These are phyloP conservation scores for Metridium senile DNA, from an alignment of 92 coral and sea anemone species.

Conservation along the genomic window DNA sequence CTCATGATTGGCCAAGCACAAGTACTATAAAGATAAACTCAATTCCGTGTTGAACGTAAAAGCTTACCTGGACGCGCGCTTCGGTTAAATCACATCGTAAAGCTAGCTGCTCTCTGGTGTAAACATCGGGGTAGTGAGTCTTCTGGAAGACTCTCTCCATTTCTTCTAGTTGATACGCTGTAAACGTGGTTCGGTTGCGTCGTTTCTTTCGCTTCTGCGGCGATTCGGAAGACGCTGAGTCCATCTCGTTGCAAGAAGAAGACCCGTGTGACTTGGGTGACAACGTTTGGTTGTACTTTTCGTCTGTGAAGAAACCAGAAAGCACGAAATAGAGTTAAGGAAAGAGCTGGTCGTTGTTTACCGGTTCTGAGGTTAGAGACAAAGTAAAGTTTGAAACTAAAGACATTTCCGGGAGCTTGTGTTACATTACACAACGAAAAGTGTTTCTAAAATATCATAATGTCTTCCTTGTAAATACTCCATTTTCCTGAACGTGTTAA, in stretches of 20 bases:
- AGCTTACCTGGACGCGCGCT: conserved; percentile 93
- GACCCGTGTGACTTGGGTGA: conserved; percentile 66
- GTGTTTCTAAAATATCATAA: background rate
- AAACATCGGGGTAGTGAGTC: conserved; percentile 98
- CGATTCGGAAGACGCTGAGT: conserved; percentile 71
- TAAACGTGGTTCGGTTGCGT: conserved; percentile 95
- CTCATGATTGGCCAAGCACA: conserved; percentile 9
- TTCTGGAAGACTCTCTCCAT: conserved; percentile 99
- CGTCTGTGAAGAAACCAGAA: conserved; percentile 1
- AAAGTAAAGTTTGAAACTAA: conserved; percentile 18
- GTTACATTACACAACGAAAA: conserved; percentile 25
- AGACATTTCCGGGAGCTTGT: conserved; percentile 48
- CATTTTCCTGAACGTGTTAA: background rate
- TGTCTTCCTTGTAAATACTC: background rate
- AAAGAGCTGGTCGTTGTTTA: background rate
- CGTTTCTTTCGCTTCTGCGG: conserved; percentile 96
- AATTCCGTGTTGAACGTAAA: background rate
- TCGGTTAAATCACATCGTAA: conserved; percentile 97
- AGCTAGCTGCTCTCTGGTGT: conserved; percentile 97
- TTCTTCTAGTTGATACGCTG: conserved; percentile 98
- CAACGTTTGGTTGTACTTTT: conserved; percentile 38
- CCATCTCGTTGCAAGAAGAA: conserved; percentile 84
- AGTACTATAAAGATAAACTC: conserved; percentile 5
- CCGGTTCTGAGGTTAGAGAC: background rate
- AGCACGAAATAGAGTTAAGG: conserved; percentile 49